These are phyloP conservation scores for Flabesymbios commensalis DNA, from an alignment of 2,888 invertebrate species.

Conservation along the genomic window DNA sequence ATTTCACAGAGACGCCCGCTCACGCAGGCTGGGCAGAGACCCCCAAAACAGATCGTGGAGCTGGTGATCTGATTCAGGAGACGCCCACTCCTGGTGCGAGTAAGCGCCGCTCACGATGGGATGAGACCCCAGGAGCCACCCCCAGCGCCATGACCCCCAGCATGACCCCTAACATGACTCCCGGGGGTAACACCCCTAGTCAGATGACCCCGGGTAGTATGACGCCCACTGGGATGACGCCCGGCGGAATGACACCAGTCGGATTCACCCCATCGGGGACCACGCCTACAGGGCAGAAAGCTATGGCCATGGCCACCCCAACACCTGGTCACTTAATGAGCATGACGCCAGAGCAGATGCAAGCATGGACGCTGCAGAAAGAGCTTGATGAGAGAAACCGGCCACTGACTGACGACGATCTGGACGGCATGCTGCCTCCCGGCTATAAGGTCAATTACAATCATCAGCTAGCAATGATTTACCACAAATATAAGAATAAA, in stretches of 20 bases:
- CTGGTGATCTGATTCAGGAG: conserved; percentile 71
- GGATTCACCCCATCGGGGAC: conserved; percentile 58
- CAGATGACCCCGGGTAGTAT: conserved; percentile 44
- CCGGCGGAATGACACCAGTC: conserved; percentile 48
- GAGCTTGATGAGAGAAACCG: conserved; percentile 98
- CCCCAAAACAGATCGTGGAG: conserved; percentile 85
- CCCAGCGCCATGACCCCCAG: conserved; percentile 57
- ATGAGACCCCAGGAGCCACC: conserved; percentile 86
- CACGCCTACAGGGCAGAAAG: conserved; percentile 73
- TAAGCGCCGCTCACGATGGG: conserved; percentile 96
- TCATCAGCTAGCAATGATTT: no score
- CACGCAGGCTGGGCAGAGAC: conserved; percentile 99
- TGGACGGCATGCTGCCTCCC: conserved; percentile 96
- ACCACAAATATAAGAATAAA: no score
- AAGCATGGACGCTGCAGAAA: conserved; percentile 96
- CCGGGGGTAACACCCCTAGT: conserved; percentile 57
- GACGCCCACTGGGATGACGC: conserved; percentile 41
- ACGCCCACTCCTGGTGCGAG: conserved; percentile 93
- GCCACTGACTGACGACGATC: conserved; percentile 93
- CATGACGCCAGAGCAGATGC: conserved; percentile 99
- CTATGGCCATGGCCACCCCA: conserved; percentile 98
- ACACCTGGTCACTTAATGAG: conserved; percentile 93
- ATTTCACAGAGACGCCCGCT: conserved; percentile 85
- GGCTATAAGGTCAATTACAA: conserved; percentile 96
- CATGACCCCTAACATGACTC: conserved; percentile 38